Evolutionary conservation across 35 echinoderm and acorn worm species (phyloP), one percentile per base, ranked within the genome.

Genomic region (Apostichopus japonicus): DNA sequence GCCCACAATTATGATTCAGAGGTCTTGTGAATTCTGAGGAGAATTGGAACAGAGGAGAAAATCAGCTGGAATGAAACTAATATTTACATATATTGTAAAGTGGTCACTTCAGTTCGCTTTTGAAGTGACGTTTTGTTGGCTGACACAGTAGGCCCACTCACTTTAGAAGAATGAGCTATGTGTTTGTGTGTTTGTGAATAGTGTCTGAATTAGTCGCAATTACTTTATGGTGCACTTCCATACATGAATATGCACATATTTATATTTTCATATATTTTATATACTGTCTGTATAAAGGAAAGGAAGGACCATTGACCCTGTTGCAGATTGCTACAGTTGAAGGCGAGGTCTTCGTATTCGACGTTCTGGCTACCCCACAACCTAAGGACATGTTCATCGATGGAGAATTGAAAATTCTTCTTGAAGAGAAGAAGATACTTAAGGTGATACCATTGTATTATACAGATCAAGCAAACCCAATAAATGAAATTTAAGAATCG

Each of bases 381-480:
- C 27, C 22, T 6, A 1, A 56, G 3, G 88, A 90, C 23, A 90
- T 90, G 88, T 90, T 90, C 24, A 71, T 77, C 21, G 27, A 75
- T 54, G 88, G 88, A 54, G 88, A 71, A 75, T 71, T 90, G 17
- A 90, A 90, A 78, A 72, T 11, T 76, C 88, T 90, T 4, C 88
- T 90, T 53, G 88, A 90, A 77, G 88, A 90, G 6, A 27, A 24
- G 24, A 72, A 88, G 24, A 88, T 65, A 63, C 1, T 72, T 16
- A 88, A 88, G 86, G 86, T 88, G 10, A 23, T 14, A 4, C 33
- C 33, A 4, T 44, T 4, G 33, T 44, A 44, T 44, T 44, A 44
- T 44, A 44, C 33, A 44, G 33, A 44, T 1, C 0, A 4, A 44
- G 33, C 33, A 44, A 44, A 44, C 33, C 33, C 33, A 44, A 44